These are phyloP conservation scores for Hippasteria phrygiana DNA, from an alignment of 53 echinoderm and acorn worm species.

Conservation along the genomic window DNA sequence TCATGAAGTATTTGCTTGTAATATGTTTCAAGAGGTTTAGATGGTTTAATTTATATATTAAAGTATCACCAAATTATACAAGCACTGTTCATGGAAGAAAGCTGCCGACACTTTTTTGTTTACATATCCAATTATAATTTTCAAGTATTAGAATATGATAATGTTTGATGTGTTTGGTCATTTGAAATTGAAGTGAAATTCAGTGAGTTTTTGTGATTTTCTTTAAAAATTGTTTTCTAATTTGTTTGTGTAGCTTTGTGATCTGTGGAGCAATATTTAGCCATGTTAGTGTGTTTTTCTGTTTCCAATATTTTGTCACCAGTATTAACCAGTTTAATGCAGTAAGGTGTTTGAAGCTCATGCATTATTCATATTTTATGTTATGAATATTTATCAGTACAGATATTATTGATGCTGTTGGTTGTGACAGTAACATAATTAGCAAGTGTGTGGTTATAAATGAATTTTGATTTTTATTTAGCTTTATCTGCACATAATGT, in stretches of 20 bases:
- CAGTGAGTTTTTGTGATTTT: not conserved
- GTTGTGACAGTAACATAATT: slow-evolving; percentile 30
- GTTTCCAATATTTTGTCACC: slow-evolving; percentile 34
- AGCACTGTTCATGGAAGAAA: not conserved
- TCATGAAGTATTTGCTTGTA: not conserved
- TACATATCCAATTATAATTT: not conserved
- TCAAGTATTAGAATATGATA: not conserved
- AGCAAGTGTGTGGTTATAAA: slow-evolving; percentile 54
- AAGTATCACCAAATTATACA: not conserved
- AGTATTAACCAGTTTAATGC: slow-evolving; percentile 56
- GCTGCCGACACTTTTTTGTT: not conserved
- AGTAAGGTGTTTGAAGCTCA: slow-evolving; percentile 13
- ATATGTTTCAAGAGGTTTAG: not conserved
- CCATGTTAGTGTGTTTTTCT: slow-evolving; percentile 39
- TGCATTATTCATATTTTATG: slow-evolving; percentile 43
- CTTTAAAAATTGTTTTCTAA: not conserved
- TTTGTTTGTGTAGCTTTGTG: slow-evolving; percentile 40
- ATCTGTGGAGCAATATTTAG: slow-evolving; percentile 51
- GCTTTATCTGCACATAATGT: slow-evolving; percentile 47
- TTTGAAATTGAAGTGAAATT: not conserved
- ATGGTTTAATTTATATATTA: not conserved
- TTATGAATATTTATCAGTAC: slow-evolving; percentile 66
- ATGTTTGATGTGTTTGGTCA: not conserved
- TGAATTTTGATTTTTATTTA: slow-evolving; percentile 35
- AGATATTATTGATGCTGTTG: slow-evolving; percentile 44